Evolutionary conservation across 2,113 vertebrate species (phyloP).

Genomic region (Engraulis encrasicolus): DNA sequence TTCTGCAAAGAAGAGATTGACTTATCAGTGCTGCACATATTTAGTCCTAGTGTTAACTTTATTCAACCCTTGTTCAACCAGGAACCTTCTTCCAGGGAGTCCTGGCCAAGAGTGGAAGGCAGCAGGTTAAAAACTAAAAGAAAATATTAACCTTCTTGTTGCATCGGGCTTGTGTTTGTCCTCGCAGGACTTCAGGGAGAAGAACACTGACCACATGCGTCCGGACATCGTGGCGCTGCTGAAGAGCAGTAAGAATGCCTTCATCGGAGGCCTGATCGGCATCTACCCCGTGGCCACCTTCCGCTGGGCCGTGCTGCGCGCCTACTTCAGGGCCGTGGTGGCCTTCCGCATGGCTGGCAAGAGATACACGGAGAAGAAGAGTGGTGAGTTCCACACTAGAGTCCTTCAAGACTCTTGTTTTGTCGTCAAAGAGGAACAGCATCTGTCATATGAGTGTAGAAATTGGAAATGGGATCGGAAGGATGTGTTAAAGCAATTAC

Average conservation of each 20-base stretch:
- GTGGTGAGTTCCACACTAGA: constrained; percentile 74
- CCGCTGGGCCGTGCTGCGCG: constrained; percentile 94
- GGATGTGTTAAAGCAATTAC: no score
- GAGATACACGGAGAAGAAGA: constrained; percentile 83
- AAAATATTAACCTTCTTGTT: not conserved
- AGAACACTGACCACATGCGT: constrained; percentile 98
- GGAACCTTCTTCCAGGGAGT: no score
- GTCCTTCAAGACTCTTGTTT: not conserved
- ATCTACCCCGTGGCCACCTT: constrained; percentile 93
- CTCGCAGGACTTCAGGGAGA: constrained; percentile 94
- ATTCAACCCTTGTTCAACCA: no score
- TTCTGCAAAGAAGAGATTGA: no score
- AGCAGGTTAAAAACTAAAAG: no score
- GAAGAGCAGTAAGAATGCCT: constrained; percentile 92
- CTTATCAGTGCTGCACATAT: no score
- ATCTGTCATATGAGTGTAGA: not conserved
- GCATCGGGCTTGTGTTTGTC: not conserved
- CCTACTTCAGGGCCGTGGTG: constrained; percentile 92
- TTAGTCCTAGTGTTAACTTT: no score
- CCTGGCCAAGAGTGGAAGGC: no score
- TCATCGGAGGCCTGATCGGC: constrained; percentile 93
- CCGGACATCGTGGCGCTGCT: constrained; percentile 95
- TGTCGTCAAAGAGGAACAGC: not conserved
- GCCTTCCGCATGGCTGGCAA: constrained; percentile 92
- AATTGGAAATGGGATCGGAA: not conserved